These are phyloP conservation scores for Cotesia glomerata DNA, from an alignment of 1,140 invertebrate genomes.

Conservation along the genomic window DNA sequence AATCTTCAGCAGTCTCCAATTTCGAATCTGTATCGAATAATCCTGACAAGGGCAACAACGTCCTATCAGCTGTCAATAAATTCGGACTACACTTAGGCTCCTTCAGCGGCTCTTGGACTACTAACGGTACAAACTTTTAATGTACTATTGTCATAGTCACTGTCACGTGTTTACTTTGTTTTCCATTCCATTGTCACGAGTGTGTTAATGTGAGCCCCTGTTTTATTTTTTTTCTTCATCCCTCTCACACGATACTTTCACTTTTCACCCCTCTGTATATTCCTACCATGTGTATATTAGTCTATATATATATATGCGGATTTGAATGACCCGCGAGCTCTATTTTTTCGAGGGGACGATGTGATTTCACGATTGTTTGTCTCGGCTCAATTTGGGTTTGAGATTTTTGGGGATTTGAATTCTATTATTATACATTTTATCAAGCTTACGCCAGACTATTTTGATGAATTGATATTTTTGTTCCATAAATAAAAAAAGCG, in stretches of 20 bases:
- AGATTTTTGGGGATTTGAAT: neutral
- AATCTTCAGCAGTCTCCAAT: too few species aligned
- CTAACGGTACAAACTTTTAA: conserved; percentile 1
- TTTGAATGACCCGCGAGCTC: neutral
- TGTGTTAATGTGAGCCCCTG: conserved; percentile 48
- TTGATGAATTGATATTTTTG: too few species aligned
- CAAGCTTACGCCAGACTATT: too few species aligned
- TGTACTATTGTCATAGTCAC: conserved; percentile 30
- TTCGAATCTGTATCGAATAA: too few species aligned
- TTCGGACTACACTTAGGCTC: neutral
- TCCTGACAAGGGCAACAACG: neutral
- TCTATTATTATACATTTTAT: conserved; percentile 10
- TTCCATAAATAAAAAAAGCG: too few species aligned
- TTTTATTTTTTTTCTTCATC: conserved; percentile 38
- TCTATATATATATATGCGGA: neutral
- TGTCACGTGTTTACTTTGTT: conserved; percentile 57
- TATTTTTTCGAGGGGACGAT: neutral
- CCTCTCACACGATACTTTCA: neutral
- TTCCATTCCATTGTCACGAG: conserved; percentile 55
- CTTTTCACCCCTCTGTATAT: neutral
- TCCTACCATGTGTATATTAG: too few species aligned
- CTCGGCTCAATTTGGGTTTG: conserved; percentile 5
- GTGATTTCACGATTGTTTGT: conserved; percentile 23
- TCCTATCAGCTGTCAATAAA: neutral
- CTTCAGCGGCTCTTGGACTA: neutral